These are phyloP conservation scores for Babyrousa celebensis DNA, from an alignment of 2,797 vertebrate genomes.

Conservation along the genomic window DNA sequence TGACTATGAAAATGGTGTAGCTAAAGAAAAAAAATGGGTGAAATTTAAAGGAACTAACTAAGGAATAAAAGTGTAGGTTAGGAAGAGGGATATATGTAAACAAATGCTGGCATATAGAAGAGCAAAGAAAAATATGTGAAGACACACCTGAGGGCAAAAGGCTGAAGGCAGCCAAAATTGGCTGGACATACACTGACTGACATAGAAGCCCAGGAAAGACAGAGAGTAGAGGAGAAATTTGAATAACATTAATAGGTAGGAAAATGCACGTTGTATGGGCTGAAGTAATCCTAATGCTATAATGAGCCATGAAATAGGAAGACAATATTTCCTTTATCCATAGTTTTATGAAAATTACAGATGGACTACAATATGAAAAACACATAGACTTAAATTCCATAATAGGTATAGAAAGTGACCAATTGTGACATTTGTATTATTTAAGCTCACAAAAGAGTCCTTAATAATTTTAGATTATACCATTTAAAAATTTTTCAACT, in stretches of 20 bases:
- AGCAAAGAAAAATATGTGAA: slow-evolving; percentile 58
- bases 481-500: slow-evolving; percentile 38
- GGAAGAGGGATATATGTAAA: background rate
- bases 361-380: background rate
- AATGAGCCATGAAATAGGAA: slow-evolving; percentile 22
- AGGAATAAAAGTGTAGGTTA: slow-evolving; percentile 64
- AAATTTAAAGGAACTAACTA: slow-evolving; percentile 65
- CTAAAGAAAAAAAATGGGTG: background rate
- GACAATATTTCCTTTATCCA: slow-evolving; percentile 22
- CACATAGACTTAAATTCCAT: slow-evolving; percentile 19
- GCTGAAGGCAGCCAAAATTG: background rate
- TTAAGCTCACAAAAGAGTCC: slow-evolving; percentile 8
- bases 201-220: slow-evolving; percentile 54
- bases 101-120: slow-evolving; percentile 46
- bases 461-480: slow-evolving; percentile 47
- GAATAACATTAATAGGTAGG: background rate
- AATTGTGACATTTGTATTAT: background rate
- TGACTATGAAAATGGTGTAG: background rate
- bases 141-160: background rate
- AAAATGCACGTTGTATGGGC: slow-evolving; percentile 17
- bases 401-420: slow-evolving; percentile 6
- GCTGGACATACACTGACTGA: background rate
- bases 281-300: slow-evolving; percentile 19
- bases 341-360: background rate
- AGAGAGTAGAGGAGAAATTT: slow-evolving; percentile 10